These are phyloP conservation scores for Mus musculus DNA, from an alignment of 2,113 vertebrate genomes.

Conservation along the genomic window DNA sequence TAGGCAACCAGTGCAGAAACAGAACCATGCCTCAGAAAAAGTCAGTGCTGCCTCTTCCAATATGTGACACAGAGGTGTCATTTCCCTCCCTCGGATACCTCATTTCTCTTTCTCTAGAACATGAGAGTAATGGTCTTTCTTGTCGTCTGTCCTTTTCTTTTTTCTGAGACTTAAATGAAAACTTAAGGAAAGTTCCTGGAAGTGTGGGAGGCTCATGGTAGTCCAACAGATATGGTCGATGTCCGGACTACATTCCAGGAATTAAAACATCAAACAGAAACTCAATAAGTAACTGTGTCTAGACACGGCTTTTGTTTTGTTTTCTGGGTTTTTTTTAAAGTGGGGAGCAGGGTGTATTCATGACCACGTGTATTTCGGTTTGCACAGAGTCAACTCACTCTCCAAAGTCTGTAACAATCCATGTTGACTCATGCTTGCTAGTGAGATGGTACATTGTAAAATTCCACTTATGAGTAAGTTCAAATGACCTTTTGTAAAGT, in stretches of 20 bases:
- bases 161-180: slow-evolving; percentile 52
- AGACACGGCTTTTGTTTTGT: slow-evolving; percentile 37
- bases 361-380: slow-evolving; percentile 30
- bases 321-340: neutral
- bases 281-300: slow-evolving; percentile 39
- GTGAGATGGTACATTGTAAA: slow-evolving; percentile 32
- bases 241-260: slow-evolving; percentile 63
- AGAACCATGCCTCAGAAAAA: slow-evolving; percentile 28
- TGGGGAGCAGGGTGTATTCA: neutral
- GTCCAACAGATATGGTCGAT: slow-evolving; percentile 31
- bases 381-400: slow-evolving; percentile 50
- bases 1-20: neutral
- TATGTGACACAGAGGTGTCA: neutral
- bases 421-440: slow-evolving; percentile 45
- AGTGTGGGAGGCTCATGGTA: slow-evolving; percentile 19
- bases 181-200: slow-evolving; percentile 44
- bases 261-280: slow-evolving; percentile 67
- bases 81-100: neutral
- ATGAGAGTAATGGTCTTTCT: neutral
- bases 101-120: neutral
- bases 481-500: slow-evolving; percentile 52
- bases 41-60: neutral
- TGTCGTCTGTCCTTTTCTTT: neutral
- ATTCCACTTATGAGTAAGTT: slow-evolving; percentile 49
- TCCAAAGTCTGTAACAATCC: slow-evolving; percentile 51